Evolutionary conservation across 2,113 vertebrate genomes (phyloP), one percentile per base, ranked within the genome.

Genomic region (Neolamprologus falcicula): DNA sequence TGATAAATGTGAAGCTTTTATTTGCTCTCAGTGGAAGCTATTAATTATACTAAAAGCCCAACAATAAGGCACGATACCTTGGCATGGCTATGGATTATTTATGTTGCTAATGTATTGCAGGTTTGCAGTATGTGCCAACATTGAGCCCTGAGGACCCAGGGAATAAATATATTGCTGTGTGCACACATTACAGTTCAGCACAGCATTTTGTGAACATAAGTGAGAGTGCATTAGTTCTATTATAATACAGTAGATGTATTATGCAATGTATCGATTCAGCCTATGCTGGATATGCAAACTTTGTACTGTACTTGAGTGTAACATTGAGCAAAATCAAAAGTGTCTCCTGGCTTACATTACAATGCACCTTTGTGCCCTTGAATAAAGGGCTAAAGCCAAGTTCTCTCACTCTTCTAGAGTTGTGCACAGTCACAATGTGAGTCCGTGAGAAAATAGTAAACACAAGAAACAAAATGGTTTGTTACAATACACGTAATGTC

Each of bases 1-100:
- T 91, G 90, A 87, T 84, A 88, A 90, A 84, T 73, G 87, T 59
- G 63, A 87, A 57, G 83, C 91, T 92, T 94, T 92, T 83, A 88
- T 82, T 40, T 81, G 68, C 57, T 82, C 59, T 90, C 31, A 86
- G 63, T 92, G 89, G 91, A 94, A 82, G 47, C 87, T 83, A 92
- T 92, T 91, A 91, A 94, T 94, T 92, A 89, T 37, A 57, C 89
- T 92, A 89, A 94, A 92, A 93, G 88, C 73, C 83, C 24, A 50
- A 87, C 86, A 78, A 66, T 88, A 81, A 42, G 47, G 81, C 89
- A 86, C 33, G 81, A 86, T 71, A 45, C 82, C 81, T 61, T 87
- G 87, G 91, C 88, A 91, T 35, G 8, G 81, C 82, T 59, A 53
- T 73, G 80, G 78, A 84, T 89, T 92, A 89, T 90, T 90, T 83